A percentile compares a stretch with the other conserved stretches of the same genome.
phyloP scores from a whole-genome alignment of 2,888 invertebrate genomes.

The Agrotis clavis region DNA sequence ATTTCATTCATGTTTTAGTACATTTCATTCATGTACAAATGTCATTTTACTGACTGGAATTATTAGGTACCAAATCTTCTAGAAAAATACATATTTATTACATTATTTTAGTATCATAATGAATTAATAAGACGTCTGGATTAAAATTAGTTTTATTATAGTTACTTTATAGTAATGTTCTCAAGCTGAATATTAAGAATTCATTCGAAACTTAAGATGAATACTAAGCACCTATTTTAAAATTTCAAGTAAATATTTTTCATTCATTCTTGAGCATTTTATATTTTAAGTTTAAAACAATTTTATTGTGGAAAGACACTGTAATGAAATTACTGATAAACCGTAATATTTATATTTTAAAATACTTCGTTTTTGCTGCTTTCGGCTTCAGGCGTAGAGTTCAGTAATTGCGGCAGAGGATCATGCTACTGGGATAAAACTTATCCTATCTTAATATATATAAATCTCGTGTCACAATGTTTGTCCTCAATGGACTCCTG shows the following conservation, averaged over 20 bases:
- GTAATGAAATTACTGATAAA: conserved; percentile 30
- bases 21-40: too few species aligned
- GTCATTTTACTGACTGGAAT: too few species aligned
- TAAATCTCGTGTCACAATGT: too few species aligned
- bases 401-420: too few species aligned
- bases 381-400: too few species aligned
- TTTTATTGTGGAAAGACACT: conserved; percentile 27
- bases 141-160: conserved; percentile 35
- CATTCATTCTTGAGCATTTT: conserved; percentile 7
- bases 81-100: background rate
- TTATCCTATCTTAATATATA: too few species aligned
- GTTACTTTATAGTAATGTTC: conserved; percentile 29
- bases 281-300: conserved; percentile 32
- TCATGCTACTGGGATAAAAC: too few species aligned
- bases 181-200: conserved; percentile 43
- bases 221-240: conserved; percentile 45
- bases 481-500: too few species aligned
- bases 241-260: conserved; percentile 33
- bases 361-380: background rate
- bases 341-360: conserved; percentile 25
- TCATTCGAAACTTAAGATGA: conserved; percentile 40
- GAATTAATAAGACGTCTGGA: conserved; percentile 30
- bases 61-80: too few species aligned
- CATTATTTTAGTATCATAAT: background rate
- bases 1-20: too few species aligned